Percentiles rank a stretch among this genome's conserved stretches.
Conservation (phyloP, 2,797 vertebrate genomes). For the Pelochelys cantorii region DNA sequence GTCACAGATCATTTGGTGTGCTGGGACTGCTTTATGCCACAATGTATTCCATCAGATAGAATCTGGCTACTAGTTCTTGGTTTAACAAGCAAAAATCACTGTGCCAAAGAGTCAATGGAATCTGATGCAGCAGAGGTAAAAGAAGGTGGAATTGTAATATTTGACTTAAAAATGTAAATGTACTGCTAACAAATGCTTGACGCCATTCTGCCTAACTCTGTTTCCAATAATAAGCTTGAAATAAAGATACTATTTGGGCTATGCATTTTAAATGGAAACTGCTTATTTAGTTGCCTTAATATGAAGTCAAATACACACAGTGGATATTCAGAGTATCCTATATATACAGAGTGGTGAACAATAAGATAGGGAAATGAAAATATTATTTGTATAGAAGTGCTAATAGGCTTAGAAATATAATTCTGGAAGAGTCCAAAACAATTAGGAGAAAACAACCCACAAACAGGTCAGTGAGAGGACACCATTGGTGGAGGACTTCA, state of each 20-base stretch:
- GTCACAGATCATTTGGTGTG: no score
- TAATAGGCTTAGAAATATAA: not conserved
- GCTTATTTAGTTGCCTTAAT: not conserved
- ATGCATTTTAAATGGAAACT: not conserved
- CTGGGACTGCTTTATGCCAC: not conserved
- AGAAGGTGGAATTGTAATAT: constrained; percentile 14
- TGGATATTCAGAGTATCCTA: not conserved
- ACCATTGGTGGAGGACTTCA: not conserved
- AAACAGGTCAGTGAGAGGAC: not conserved
- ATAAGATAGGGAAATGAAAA: no score
- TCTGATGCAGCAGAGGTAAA: constrained; percentile 30
- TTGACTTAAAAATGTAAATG: not conserved
- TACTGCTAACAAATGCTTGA: not conserved
- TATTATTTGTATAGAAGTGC: no score
- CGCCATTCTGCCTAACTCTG: not conserved
- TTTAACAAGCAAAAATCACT: constrained; percentile 29
- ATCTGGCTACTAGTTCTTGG: constrained; percentile 10
- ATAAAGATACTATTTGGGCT: not conserved
- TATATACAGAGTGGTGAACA: not conserved
- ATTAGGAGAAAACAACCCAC: not conserved
- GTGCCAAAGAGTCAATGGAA: not conserved
- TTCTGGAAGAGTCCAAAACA: not conserved
- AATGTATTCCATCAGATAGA: constrained; percentile 24
- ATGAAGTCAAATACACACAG: not conserved
- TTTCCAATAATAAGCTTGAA: not conserved